These are phyloP conservation scores for Drosophila greeni DNA, from an alignment of 2,888 invertebrate genomes.

Conservation along the genomic window DNA sequence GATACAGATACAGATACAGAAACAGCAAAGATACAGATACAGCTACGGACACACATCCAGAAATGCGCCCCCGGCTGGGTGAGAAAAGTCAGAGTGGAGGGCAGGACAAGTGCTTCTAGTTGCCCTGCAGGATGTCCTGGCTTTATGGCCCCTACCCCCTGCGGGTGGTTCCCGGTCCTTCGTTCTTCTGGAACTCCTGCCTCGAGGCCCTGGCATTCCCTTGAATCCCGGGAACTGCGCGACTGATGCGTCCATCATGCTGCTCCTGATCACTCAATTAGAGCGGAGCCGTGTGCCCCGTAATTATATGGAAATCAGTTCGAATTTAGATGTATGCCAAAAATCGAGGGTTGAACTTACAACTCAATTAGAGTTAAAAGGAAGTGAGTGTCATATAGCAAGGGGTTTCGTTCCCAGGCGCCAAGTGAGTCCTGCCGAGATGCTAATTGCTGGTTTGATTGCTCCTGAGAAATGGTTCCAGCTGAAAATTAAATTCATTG, in stretches of 20 bases:
- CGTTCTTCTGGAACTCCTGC: conserved; percentile 1
- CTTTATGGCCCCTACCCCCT: conserved; percentile 31
- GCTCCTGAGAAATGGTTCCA: neutral
- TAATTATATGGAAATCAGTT: conserved; percentile 53
- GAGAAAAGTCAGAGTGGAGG: conserved; percentile 39
- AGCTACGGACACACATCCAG: neutral
- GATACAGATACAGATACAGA: conserved; percentile 27
- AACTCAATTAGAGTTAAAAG: conserved; percentile 23
- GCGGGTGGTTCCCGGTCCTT: conserved; percentile 28
- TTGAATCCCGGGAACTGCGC: conserved; percentile 7
- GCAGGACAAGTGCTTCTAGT: conserved; percentile 70
- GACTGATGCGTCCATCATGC: conserved; percentile 23
- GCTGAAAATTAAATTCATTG: neutral
- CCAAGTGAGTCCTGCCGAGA: conserved; percentile 28
- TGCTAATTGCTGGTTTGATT: conserved; percentile 15
- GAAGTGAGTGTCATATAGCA: conserved; percentile 11
- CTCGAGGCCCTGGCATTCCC: conserved; percentile 12
- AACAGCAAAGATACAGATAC: conserved; percentile 6
- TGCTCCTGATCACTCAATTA: conserved; percentile 66
- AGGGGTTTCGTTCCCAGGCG: neutral
- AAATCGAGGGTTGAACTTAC: conserved; percentile 32
- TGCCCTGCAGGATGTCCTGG: conserved; percentile 62
- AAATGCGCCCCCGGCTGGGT: conserved; percentile 34
- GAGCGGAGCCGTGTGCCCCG: conserved; percentile 28
- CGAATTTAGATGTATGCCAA: conserved; percentile 42